Conservation (phyloP, 2,113 vertebrate genomes). For the Erpornis zantholeuca region DNA sequence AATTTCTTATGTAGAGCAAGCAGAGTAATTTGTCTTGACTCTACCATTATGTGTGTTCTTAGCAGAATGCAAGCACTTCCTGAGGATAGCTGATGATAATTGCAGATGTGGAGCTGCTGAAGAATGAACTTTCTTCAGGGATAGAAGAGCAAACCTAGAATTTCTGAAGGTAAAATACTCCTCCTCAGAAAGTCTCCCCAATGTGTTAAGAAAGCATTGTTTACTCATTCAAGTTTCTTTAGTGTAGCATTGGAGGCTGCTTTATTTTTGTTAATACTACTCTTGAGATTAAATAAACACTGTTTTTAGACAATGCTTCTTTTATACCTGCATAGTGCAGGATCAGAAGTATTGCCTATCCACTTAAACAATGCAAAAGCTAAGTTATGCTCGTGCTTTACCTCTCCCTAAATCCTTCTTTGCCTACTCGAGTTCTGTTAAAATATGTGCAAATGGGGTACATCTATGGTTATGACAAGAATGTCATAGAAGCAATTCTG, state of each 20-base stretch:
- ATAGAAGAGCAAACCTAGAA: neutral
- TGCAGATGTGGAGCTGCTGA: neutral
- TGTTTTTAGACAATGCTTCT: neutral
- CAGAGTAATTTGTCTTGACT: neutral
- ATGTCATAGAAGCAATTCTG: neutral
- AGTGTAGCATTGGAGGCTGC: neutral
- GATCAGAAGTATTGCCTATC: neutral
- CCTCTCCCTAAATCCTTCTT: neutral
- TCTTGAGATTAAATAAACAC: neutral
- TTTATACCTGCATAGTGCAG: neutral
- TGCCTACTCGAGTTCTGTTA: neutral
- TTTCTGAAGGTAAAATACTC: neutral
- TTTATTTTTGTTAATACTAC: neutral
- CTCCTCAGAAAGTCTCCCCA: neutral
- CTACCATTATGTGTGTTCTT: neutral
- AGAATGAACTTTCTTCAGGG: neutral
- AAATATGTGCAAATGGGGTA: neutral
- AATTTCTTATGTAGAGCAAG: neutral
- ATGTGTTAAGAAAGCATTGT: neutral
- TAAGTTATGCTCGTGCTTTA: rapidly evolving
- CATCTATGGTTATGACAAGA: neutral
- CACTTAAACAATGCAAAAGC: neutral
- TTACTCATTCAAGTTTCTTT: neutral
- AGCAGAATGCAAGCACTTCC: neutral
- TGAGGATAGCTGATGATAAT: neutral